Conservation (phyloP, 1,140 invertebrate genomes). For the Drosophila subobscura region DNA sequence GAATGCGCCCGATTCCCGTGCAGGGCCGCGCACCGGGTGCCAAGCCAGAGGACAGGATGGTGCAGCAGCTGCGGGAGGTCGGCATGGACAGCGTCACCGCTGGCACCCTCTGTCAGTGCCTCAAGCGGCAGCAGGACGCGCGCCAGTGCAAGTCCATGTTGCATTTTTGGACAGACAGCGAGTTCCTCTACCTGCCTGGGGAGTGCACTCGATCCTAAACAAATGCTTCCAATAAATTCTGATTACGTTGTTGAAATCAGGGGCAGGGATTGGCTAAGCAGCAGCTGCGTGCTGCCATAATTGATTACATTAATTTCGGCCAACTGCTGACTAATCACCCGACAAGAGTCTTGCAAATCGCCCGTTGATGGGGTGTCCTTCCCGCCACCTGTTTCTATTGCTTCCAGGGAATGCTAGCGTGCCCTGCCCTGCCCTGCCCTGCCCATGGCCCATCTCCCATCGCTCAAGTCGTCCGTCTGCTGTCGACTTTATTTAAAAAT, state of each 20-base stretch:
- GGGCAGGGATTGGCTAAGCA: background rate
- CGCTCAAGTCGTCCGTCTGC: slow-evolving; percentile 44
- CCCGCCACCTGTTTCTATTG: too few species aligned
- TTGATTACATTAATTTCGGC: slow-evolving; percentile 37
- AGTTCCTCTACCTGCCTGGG: slow-evolving; percentile 56
- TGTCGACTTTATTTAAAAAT: slow-evolving; percentile 72
- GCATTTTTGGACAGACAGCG: slow-evolving; percentile 62
- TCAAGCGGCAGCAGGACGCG: slow-evolving; percentile 3
- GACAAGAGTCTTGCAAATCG: slow-evolving; percentile 6
- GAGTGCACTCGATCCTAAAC: background rate
- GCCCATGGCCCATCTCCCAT: slow-evolving; percentile 5
- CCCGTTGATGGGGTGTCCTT: background rate
- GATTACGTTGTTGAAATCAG: slow-evolving; percentile 1
- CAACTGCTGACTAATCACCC: slow-evolving; percentile 30
- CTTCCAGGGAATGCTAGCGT: too few species aligned
- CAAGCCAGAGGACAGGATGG: slow-evolving; percentile 33
- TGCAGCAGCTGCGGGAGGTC: slow-evolving; percentile 30
- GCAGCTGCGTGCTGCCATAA: slow-evolving; percentile 19
- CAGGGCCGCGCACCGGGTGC: slow-evolving; percentile 1
- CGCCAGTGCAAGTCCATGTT: slow-evolving; percentile 30
- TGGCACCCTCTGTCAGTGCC: slow-evolving; percentile 25
- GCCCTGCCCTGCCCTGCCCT: background rate
- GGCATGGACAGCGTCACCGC: slow-evolving; percentile 2
- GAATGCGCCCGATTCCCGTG: slow-evolving; percentile 39
- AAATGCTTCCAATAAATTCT: slow-evolving; percentile 11